Percentiles rank a stretch among this genome's conserved stretches.
Evolutionary conservation across 1,140 invertebrate species (phyloP).

Genomic region (Magallana angulata): DNA sequence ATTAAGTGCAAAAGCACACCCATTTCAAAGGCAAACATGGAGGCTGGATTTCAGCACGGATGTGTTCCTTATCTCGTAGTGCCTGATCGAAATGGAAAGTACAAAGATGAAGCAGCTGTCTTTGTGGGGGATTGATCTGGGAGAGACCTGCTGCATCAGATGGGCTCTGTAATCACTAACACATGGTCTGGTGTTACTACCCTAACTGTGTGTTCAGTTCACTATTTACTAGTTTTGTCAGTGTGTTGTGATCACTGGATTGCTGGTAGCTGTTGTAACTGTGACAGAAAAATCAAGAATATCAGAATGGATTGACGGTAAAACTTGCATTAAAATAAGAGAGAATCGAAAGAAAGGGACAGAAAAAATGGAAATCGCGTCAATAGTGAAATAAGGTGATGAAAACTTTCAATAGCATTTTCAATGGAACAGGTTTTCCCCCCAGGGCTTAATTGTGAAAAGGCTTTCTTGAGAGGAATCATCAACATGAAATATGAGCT

Average conservation of each 20-base stretch:
- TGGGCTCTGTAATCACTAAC: background rate
- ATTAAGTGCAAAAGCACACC: too few species aligned
- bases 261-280: too few species aligned
- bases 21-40: background rate
- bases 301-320: background rate
- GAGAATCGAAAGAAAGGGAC: background rate
- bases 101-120: slow-evolving; percentile 14
- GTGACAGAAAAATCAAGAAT: too few species aligned
- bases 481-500: background rate
- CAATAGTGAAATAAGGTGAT: background rate
- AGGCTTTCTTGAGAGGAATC: slow-evolving; percentile 11
- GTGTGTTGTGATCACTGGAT: too few species aligned
- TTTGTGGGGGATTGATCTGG: background rate
- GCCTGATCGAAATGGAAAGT: background rate
- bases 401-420: background rate
- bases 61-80: background rate
- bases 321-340: background rate
- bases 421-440: background rate
- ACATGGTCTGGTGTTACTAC: background rate
- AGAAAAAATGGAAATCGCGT: background rate
- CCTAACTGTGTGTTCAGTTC: background rate
- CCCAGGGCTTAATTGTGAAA: background rate
- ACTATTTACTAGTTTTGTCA: too few species aligned
- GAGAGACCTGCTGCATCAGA: background rate
- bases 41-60: background rate